Conservation (phyloP, 2,797 vertebrate species). For the Scolopax rusticola region DNA sequence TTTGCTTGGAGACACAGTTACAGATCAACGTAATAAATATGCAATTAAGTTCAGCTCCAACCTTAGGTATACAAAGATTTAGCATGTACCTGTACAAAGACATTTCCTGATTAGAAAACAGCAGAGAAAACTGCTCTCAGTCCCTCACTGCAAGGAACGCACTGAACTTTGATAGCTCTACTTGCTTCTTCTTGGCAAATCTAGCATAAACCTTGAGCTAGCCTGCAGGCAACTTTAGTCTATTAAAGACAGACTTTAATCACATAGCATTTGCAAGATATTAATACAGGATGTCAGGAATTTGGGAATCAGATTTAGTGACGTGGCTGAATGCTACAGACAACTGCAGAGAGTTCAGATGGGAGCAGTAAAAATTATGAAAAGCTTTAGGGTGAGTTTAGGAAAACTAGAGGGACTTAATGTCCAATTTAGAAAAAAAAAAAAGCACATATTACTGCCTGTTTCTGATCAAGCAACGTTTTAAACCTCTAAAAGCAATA, state of each 20-base stretch:
- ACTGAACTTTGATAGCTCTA: not conserved
- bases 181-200: not conserved
- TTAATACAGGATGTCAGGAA: not conserved
- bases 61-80: not conserved
- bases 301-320: not conserved
- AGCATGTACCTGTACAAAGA: not conserved
- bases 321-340: not conserved
- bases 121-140: rapidly evolving
- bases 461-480: not conserved
- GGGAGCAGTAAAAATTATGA: not conserved
- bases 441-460: not conserved
- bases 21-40: not conserved
- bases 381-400: not conserved
- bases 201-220: not conserved
- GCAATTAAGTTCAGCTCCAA: not conserved
- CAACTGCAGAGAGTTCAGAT: not conserved
- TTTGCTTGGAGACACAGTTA: not conserved
- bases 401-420: not conserved
- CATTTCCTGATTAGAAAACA: not conserved
- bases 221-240: not conserved
- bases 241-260: not conserved
- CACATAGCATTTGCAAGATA: not conserved
- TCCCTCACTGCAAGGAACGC: not conserved
- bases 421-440: not conserved
- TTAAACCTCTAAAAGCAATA: not conserved